These are phyloP conservation scores for Coremacera marginata DNA, from an alignment of 2,888 invertebrate species.

Conservation along the genomic window DNA sequence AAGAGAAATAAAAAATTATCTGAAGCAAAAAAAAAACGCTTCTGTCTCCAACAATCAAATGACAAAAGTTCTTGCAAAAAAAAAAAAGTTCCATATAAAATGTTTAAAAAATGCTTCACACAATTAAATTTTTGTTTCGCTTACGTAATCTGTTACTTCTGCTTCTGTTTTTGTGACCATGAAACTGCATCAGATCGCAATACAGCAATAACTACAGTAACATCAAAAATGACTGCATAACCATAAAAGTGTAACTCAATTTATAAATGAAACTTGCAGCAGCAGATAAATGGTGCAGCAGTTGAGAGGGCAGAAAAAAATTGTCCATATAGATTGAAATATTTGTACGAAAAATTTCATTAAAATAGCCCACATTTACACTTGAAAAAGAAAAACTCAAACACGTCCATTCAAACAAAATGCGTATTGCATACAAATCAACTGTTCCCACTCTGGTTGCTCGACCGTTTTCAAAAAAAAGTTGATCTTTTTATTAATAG, in stretches of 20 bases:
- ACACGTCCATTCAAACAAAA: no score
- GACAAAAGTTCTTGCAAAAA: constrained; percentile 6
- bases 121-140: constrained; percentile 8
- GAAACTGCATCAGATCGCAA: constrained; percentile 20
- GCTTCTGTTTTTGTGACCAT: neutral
- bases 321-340: neutral
- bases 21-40: neutral
- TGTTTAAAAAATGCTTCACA: neutral
- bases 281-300: neutral
- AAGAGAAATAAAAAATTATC: neutral
- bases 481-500: no score
- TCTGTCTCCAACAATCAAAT: constrained; percentile 21
- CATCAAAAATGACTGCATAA: neutral
- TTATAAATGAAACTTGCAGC: constrained; percentile 27
- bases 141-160: neutral
- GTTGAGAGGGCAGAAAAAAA: neutral
- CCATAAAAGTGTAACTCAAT: constrained; percentile 36
- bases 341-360: constrained; percentile 32
- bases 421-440: no score
- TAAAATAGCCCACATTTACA: constrained; percentile 24
- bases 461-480: no score
- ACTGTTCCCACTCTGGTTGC: no score
- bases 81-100: neutral
- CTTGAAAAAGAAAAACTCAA: no score
- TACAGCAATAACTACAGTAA: no score